Percentiles rank a stretch among this genome's conserved stretches.
These are phyloP conservation scores for Heliconius hewitsoni DNA, from an alignment of 1,140 invertebrate genomes.

Conservation along the genomic window DNA sequence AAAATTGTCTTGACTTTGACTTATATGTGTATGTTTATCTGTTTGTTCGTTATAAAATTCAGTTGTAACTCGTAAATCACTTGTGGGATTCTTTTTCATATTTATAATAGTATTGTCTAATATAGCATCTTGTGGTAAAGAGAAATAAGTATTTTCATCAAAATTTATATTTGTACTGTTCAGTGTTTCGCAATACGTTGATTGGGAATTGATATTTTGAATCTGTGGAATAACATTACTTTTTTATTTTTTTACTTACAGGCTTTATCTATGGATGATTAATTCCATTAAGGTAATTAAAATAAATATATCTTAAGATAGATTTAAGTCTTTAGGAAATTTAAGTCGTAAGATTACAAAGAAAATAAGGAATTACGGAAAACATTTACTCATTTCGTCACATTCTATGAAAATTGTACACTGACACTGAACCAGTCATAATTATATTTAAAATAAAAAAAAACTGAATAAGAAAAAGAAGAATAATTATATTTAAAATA, in stretches of 20 bases:
- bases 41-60: background rate
- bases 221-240: background rate
- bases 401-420: too few relatives aligned
- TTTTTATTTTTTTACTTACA: background rate
- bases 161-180: background rate
- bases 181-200: conserved; percentile 33
- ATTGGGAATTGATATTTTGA: conserved; percentile 21
- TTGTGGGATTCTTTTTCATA: background rate
- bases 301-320: too few relatives aligned
- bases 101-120: background rate
- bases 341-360: too few relatives aligned
- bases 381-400: too few relatives aligned
- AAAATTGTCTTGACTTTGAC: conserved; percentile 31
- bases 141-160: background rate
- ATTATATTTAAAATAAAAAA: too few relatives aligned
- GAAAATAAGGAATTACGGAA: too few relatives aligned
- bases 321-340: too few relatives aligned
- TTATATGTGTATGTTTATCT: conserved; percentile 22
- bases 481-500: too few relatives aligned
- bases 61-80: background rate
- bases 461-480: too few relatives aligned
- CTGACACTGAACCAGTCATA: too few relatives aligned
- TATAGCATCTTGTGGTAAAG: background rate
- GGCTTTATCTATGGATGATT: too few relatives aligned
- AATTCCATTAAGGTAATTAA: too few relatives aligned